phyloP scores from a whole-genome alignment of 2,113 vertebrate species.

The Ivindomyrus marchei region DNA sequence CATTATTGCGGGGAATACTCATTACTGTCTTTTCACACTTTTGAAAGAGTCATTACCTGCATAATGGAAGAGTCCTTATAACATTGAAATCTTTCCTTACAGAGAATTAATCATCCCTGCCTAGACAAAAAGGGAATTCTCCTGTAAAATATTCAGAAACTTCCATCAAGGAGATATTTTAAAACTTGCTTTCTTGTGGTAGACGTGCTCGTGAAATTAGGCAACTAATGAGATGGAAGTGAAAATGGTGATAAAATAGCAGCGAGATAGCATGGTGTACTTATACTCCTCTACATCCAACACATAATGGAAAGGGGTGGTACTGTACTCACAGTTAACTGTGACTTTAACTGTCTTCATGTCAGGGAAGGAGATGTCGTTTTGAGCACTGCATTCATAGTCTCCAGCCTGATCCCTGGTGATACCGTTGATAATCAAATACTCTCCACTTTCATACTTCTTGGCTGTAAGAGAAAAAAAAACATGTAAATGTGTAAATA shows the following conservation, averaged over 20 bases:
- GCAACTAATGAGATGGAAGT: constrained; percentile 16
- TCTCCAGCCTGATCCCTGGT: constrained; percentile 91
- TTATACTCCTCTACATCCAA: not conserved
- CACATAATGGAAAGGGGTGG: constrained; percentile 23
- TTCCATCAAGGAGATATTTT: constrained; percentile 38
- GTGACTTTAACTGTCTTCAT: constrained; percentile 88
- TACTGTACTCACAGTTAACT: constrained; percentile 90
- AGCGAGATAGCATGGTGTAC: not conserved
- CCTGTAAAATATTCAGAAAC: constrained; percentile 65
- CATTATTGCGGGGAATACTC: constrained; percentile 64
- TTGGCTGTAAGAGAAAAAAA: constrained; percentile 65
- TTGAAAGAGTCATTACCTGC: constrained; percentile 75
- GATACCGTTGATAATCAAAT: constrained; percentile 91
- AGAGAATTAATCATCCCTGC: constrained; percentile 64
- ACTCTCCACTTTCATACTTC: constrained; percentile 87
- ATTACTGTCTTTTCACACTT: constrained; percentile 68
- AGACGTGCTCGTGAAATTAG: constrained; percentile 23
- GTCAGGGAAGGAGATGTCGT: constrained; percentile 87
- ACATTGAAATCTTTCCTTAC: constrained; percentile 63
- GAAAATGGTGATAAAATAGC: not conserved
- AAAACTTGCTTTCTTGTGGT: constrained; percentile 37
- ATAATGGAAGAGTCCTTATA: constrained; percentile 68
- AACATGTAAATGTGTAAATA: constrained; percentile 12
- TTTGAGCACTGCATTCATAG: constrained; percentile 91
- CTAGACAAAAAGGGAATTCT: constrained; percentile 68